A percentile compares a stretch with the other conserved stretches of the same genome.
phyloP scores from a whole-genome alignment of 2,888 invertebrate species.

The Hyposoter dolosus region DNA sequence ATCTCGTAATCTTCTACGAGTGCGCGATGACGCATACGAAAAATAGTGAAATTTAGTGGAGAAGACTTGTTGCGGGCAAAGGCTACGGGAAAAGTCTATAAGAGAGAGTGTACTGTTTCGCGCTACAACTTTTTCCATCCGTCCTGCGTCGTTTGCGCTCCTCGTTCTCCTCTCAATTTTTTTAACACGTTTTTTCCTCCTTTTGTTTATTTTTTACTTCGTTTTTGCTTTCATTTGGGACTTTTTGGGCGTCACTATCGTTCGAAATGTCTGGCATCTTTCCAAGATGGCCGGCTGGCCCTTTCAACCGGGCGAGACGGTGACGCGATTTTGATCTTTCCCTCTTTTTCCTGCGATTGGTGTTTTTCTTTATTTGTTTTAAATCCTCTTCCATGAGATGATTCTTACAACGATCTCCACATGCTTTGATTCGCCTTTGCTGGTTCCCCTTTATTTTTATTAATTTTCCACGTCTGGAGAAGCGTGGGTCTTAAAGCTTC shows the following conservation, averaged over 20 bases:
- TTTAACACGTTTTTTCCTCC: neutral
- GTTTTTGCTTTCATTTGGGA: slow-evolving; percentile 16
- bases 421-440: slow-evolving; percentile 19
- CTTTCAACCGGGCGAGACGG: slow-evolving; percentile 66
- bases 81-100: slow-evolving; percentile 31
- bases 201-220: slow-evolving; percentile 2
- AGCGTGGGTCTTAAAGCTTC: slow-evolving; percentile 70
- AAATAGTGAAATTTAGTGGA: slow-evolving; percentile 22
- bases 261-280: slow-evolving; percentile 75
- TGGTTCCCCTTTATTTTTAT: slow-evolving; percentile 62
- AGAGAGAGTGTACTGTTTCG: slow-evolving; percentile 6
- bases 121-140: slow-evolving; percentile 13
- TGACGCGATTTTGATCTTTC: slow-evolving; percentile 38
- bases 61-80: slow-evolving; percentile 1
- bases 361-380: slow-evolving; percentile 63
- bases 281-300: slow-evolving; percentile 78
- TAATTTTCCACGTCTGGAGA: slow-evolving; percentile 69
- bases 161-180: neutral
- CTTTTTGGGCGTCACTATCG: slow-evolving; percentile 36
- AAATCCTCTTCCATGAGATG: slow-evolving; percentile 65
- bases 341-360: slow-evolving; percentile 29
- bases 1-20: slow-evolving; percentile 33
- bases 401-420: slow-evolving; percentile 61
- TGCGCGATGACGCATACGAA: slow-evolving; percentile 42
- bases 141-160: neutral